A percentile compares a stretch with the other conserved stretches of the same genome.
Conservation (phyloP, 92 coral and sea anemone species). For the Parazoanthus atlanticus region DNA sequence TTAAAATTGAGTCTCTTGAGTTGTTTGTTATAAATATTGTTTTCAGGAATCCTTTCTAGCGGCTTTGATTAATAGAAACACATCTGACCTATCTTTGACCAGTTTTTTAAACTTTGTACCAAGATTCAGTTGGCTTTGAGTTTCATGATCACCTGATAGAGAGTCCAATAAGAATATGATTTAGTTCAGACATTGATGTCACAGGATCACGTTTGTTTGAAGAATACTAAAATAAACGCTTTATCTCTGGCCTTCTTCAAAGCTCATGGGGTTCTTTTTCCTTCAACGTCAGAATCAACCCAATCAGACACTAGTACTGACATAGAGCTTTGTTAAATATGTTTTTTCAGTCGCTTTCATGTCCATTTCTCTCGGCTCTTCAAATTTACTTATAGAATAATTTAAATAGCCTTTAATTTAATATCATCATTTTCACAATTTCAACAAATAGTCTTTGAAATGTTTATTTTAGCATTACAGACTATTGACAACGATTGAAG, state of each 20-base stretch:
- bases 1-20: no score
- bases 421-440: constrained; percentile 8
- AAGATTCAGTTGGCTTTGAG: no score
- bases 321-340: not conserved
- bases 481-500: constrained; percentile 1
- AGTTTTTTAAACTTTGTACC: no score
- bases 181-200: no score
- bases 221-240: not conserved
- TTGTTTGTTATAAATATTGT: no score
- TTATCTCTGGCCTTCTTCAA: not conserved
- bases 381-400: not conserved
- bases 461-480: constrained; percentile 7
- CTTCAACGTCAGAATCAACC: not conserved
- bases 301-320: no score
- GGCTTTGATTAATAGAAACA: not conserved
- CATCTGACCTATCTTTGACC: not conserved
- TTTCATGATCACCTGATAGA: not conserved
- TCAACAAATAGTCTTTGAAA: constrained; percentile 1
- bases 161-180: not conserved
- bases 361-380: constrained; percentile 12
- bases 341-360: not conserved
- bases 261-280: not conserved
- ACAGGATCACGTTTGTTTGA: not conserved
- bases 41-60: no score
- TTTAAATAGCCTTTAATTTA: not conserved